These are phyloP conservation scores for Melipona bicolor DNA, from an alignment of 2,888 invertebrate genomes.

Conservation along the genomic window DNA sequence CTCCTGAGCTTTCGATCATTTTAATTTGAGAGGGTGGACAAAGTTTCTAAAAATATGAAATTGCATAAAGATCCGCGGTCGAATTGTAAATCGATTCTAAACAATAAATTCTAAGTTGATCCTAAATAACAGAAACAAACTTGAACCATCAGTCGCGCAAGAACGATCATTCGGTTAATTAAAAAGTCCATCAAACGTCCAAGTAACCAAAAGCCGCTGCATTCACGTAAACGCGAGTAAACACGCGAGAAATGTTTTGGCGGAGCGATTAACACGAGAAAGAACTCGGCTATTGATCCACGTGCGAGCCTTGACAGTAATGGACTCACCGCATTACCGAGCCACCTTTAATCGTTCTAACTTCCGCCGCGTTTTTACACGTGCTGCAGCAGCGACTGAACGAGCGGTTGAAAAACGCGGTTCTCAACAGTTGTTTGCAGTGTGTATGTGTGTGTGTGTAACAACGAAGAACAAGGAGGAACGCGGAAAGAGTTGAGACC, in stretches of 20 bases:
- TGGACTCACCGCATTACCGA: slow-evolving; percentile 35
- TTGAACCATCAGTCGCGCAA: neutral
- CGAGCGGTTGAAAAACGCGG: neutral
- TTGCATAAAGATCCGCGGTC: no score
- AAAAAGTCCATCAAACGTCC: neutral
- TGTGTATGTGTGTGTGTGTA: neutral
- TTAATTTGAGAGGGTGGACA: no score
- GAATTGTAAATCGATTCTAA: no score
- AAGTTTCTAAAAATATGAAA: no score
- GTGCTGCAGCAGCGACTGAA: neutral
- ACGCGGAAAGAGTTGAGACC: neutral
- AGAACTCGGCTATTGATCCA: slow-evolving; percentile 27
- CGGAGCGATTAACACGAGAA: slow-evolving; percentile 24
- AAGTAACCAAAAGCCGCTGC: neutral
- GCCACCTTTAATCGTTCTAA: slow-evolving; percentile 41
- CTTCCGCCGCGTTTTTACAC: neutral
- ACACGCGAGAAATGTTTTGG: slow-evolving; percentile 6
- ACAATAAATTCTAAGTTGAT: no score
- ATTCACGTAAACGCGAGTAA: neutral
- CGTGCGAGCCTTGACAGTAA: slow-evolving; percentile 35
- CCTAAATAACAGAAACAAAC: no score
- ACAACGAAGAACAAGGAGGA: neutral
- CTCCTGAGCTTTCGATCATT: no score
- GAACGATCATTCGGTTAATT: neutral
- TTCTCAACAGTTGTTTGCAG: neutral